phyloP scores from a whole-genome alignment of 2,888 invertebrate species.

The Lymantria dispar region DNA sequence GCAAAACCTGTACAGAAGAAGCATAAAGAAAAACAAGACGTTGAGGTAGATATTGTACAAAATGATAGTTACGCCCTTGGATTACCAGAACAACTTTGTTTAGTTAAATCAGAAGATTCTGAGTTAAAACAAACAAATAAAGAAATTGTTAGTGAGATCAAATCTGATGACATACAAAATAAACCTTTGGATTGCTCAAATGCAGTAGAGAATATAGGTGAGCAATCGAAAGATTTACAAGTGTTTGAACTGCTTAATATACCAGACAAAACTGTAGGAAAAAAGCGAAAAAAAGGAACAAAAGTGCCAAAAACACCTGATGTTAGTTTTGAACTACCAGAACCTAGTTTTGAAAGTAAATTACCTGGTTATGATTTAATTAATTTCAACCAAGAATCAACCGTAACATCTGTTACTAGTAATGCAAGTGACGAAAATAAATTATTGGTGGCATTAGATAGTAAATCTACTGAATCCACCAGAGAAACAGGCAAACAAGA shows the following conservation, averaged over 20 bases:
- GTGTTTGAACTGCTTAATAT: slow-evolving; percentile 20
- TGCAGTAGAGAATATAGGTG: neutral
- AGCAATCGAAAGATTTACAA: slow-evolving; percentile 16
- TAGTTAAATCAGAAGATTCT: neutral
- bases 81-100: slow-evolving; percentile 1
- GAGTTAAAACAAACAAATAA: neutral
- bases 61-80: neutral
- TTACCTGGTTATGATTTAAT: neutral
- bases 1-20: slow-evolving; percentile 67
- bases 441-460: slow-evolving; percentile 4
- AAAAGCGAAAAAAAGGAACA: slow-evolving; percentile 41
- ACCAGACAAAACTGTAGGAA: slow-evolving; percentile 30
- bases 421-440: neutral
- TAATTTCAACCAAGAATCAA: too few species aligned
- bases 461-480: neutral
- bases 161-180: neutral
- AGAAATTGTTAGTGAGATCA: neutral
- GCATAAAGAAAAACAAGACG: slow-evolving; percentile 41
- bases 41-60: too few species aligned
- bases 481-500: slow-evolving; percentile 7
- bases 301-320: slow-evolving; percentile 28
- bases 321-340: slow-evolving; percentile 9
- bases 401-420: too few species aligned
- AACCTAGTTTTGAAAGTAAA: slow-evolving; percentile 12
- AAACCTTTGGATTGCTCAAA: slow-evolving; percentile 3